Conservation (phyloP, 2,888 invertebrate species). For the Xylota sylvarum region DNA sequence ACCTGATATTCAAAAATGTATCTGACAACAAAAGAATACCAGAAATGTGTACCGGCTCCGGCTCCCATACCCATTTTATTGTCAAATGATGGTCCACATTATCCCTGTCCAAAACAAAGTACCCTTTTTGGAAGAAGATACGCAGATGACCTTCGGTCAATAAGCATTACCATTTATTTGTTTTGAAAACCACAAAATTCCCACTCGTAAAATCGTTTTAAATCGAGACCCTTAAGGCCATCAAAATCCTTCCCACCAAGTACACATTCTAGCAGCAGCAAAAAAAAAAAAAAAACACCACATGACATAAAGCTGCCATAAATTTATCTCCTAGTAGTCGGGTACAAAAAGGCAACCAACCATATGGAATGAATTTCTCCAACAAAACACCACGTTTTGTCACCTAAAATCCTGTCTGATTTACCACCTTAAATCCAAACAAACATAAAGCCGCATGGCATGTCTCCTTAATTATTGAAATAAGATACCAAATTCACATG, state of each 20-base stretch:
- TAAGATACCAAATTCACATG: conserved; percentile 5
- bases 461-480: neutral
- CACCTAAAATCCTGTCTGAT: neutral
- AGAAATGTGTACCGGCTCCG: too few species aligned
- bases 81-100: too few species aligned
- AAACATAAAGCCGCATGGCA: neutral
- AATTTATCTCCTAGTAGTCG: neutral
- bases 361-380: neutral
- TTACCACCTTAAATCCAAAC: neutral
- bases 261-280: too few species aligned
- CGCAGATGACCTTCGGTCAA: too few species aligned
- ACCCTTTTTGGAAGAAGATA: too few species aligned
- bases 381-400: neutral
- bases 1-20: too few species aligned
- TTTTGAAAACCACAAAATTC: neutral
- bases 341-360: neutral
- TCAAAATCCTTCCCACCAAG: neutral
- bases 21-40: too few species aligned
- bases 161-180: neutral
- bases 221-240: neutral
- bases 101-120: too few species aligned
- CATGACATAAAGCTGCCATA: neutral
- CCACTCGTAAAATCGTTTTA: neutral
- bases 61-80: too few species aligned
- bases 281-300: neutral